These are phyloP conservation scores for Pantherophis guttatus DNA, from an alignment of 2,113 vertebrate species.

Conservation along the genomic window DNA sequence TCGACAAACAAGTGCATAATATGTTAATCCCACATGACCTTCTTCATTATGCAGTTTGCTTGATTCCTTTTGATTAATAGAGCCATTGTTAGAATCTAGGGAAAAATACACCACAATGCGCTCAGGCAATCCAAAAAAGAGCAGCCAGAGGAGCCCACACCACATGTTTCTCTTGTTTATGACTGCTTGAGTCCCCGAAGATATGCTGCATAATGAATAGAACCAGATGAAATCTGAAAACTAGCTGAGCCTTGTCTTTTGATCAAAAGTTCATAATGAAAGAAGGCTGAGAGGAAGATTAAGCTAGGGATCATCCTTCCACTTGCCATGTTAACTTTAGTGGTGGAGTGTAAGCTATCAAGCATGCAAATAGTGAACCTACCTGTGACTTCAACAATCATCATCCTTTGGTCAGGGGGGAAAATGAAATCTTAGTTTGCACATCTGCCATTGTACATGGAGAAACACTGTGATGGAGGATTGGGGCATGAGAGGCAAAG, in stretches of 20 bases:
- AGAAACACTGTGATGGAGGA: neutral
- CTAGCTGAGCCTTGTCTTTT: neutral
- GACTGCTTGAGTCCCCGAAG: conserved; percentile 4
- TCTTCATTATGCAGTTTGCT: conserved; percentile 25
- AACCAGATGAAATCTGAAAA: conserved; percentile 22
- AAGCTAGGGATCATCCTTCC: neutral
- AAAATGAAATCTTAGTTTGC: neutral
- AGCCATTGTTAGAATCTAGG: conserved; percentile 19
- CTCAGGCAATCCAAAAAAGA: conserved; percentile 10
- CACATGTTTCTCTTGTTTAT: neutral
- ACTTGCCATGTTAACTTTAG: conserved; percentile 5
- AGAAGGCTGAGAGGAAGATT: neutral
- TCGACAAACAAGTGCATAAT: conserved; percentile 15
- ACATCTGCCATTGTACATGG: neutral
- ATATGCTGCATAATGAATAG: neutral
- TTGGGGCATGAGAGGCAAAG: neutral
- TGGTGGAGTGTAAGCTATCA: neutral
- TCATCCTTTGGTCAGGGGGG: neutral
- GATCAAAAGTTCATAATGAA: conserved; percentile 14
- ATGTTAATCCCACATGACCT: conserved; percentile 11
- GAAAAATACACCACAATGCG: neutral
- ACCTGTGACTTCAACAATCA: neutral
- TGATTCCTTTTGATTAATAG: conserved; percentile 29
- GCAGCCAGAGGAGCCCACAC: neutral
- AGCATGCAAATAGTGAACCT: neutral